Evolutionary conservation across 1,140 invertebrate species (phyloP).

Genomic region (Nasonia vitripennis): DNA sequence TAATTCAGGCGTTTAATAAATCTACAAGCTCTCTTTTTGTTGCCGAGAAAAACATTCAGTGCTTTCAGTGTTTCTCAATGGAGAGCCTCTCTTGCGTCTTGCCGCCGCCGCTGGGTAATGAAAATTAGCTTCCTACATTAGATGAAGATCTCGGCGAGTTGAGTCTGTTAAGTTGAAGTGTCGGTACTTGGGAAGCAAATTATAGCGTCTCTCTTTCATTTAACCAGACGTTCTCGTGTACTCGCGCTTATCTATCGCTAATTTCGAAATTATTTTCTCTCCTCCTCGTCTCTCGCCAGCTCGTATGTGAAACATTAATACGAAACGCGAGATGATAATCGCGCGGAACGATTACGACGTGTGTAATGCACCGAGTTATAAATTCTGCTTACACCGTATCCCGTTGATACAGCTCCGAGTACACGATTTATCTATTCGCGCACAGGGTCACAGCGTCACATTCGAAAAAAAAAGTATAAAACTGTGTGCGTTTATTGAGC

Average conservation of each 20-base stretch:
- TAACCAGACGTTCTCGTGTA: not conserved
- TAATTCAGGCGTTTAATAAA: not conserved
- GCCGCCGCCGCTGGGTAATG: not conserved
- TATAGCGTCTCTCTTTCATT: slow-evolving; percentile 6
- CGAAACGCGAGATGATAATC: too few species aligned
- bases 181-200: slow-evolving; percentile 3
- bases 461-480: not conserved
- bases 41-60: not conserved
- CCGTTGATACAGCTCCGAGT: too few species aligned
- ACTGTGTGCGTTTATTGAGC: not conserved
- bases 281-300: not conserved
- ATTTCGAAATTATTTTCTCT: not conserved
- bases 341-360: too few species aligned
- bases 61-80: slow-evolving; percentile 23
- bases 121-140: slow-evolving; percentile 30
- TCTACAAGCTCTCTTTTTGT: not conserved
- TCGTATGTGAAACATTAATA: too few species aligned
- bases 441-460: too few species aligned
- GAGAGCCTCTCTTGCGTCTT: not conserved
- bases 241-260: not conserved
- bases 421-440: too few species aligned
- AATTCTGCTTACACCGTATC: too few species aligned
- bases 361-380: too few species aligned
- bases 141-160: slow-evolving; percentile 33
- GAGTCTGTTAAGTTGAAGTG: not conserved